Evolutionary conservation across 2,888 invertebrate species (phyloP).

Genomic region (Apodemia zela): DNA sequence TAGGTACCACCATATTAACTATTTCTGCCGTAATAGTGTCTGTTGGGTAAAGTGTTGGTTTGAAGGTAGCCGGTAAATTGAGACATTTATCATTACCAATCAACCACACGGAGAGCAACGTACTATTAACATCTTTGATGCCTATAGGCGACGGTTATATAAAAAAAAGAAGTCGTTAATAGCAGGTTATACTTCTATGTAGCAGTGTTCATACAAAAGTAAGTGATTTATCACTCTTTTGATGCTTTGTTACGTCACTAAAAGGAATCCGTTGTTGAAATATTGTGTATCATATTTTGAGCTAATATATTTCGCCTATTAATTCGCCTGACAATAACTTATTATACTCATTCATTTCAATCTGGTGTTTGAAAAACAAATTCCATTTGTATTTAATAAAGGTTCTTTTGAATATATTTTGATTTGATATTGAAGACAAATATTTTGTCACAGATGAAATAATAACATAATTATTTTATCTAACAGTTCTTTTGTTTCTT

Average conservation of each 20-base stretch:
- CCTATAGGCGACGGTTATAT: too few species aligned
- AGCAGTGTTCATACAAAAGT: neutral
- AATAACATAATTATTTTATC: too few species aligned
- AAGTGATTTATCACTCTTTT: slow-evolving; percentile 6
- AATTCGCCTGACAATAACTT: slow-evolving; percentile 43
- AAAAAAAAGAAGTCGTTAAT: neutral
- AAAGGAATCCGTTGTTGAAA: slow-evolving; percentile 11
- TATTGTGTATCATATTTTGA: slow-evolving; percentile 9
- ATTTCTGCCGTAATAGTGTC: too few species aligned
- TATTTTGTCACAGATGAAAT: neutral
- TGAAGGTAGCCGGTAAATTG: too few species aligned
- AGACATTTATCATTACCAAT: too few species aligned
- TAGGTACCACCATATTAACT: too few species aligned
- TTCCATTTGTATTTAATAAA: slow-evolving; percentile 43
- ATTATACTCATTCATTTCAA: slow-evolving; percentile 41
- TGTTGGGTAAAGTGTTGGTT: too few species aligned
- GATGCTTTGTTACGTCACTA: neutral
- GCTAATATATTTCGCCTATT: slow-evolving; percentile 30
- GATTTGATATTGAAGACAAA: neutral
- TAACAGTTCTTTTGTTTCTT: too few species aligned
- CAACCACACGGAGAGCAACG: too few species aligned
- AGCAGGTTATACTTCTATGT: too few species aligned
- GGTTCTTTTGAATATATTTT: slow-evolving; percentile 40
- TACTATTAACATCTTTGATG: too few species aligned
- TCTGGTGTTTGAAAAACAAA: slow-evolving; percentile 31